These are phyloP conservation scores for Clarias gariepinus DNA, from an alignment of 2,113 vertebrate genomes.

Conservation along the genomic window DNA sequence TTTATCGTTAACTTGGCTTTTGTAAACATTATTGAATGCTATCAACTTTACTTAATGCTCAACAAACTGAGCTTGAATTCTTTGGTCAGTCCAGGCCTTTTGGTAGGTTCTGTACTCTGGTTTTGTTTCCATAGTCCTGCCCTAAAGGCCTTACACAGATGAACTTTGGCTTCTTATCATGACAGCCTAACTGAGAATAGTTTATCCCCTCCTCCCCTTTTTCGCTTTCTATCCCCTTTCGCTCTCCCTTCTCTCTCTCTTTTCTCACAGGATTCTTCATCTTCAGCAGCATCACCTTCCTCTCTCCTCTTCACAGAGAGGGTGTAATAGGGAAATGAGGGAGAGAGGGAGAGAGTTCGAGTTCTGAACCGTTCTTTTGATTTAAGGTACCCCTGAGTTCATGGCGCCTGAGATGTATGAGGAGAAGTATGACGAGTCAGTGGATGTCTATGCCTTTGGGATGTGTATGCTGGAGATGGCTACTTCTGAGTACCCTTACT, in stretches of 20 bases:
- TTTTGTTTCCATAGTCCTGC: constrained; percentile 54
- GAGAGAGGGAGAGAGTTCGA: constrained; percentile 64
- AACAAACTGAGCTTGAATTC: constrained; percentile 35
- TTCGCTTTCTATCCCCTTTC: constrained; percentile 70
- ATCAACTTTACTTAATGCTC: background rate
- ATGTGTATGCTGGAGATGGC: constrained; percentile 99
- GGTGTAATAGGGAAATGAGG: constrained; percentile 82
- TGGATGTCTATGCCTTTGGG: constrained; percentile 99
- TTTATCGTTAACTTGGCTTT: background rate
- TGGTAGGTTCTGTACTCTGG: constrained; percentile 73
- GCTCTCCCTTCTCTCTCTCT: constrained; percentile 65
- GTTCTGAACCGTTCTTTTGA: constrained; percentile 98
- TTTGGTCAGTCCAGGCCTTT: constrained; percentile 52
- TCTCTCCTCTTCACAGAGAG: constrained; percentile 73
- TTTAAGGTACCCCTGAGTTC: constrained; percentile 99
- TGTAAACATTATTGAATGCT: constrained; percentile 18
- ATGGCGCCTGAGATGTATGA: constrained; percentile 99
- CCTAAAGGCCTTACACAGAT: constrained; percentile 86
- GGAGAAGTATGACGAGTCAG: constrained; percentile 99
- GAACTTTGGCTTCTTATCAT: constrained; percentile 76
- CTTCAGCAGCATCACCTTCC: constrained; percentile 72
- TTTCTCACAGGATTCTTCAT: constrained; percentile 72
- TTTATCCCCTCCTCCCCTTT: constrained; percentile 74
- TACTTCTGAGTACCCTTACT: constrained; percentile 98
- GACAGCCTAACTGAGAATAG: constrained; percentile 84